Evolutionary conservation across 1,140 invertebrate genomes (phyloP).

Genomic region (Portunus trituberculatus): DNA sequence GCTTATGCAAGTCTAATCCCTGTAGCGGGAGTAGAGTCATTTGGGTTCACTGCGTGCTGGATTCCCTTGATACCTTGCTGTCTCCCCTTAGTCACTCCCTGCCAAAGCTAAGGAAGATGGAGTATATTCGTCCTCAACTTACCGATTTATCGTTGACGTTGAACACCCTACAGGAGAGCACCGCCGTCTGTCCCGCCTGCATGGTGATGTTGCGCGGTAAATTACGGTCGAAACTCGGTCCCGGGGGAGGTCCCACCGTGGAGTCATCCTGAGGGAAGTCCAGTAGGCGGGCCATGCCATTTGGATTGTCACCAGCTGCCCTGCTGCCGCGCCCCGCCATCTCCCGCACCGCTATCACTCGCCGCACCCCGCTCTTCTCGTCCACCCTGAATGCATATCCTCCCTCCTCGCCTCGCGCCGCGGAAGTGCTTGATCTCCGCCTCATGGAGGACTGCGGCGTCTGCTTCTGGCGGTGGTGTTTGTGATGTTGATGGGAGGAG

Average conservation of each 20-base stretch:
- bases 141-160: slow-evolving; percentile 68
- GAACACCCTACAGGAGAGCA: slow-evolving; percentile 62
- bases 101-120: too few species aligned
- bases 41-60: background rate
- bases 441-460: background rate
- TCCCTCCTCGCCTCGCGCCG: background rate
- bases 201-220: slow-evolving; percentile 60
- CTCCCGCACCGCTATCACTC: slow-evolving; percentile 37
- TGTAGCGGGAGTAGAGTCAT: background rate
- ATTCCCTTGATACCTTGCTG: background rate
- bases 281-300: background rate
- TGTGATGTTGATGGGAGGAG: slow-evolving; percentile 1
- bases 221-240: slow-evolving; percentile 60
- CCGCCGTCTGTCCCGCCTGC: slow-evolving; percentile 62
- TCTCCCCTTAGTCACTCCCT: background rate
- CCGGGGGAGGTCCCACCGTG: slow-evolving; percentile 56
- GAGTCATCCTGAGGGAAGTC: slow-evolving; percentile 27
- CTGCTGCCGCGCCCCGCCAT: background rate
- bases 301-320: background rate
- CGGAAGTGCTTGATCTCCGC: background rate
- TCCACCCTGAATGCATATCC: slow-evolving; percentile 27
- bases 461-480: slow-evolving; percentile 27
- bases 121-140: background rate
- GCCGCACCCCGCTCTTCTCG: slow-evolving; percentile 33
- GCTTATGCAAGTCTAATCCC: background rate